Percentiles rank a stretch among this genome's conserved stretches.
These are phyloP conservation scores for Drosophila sproati DNA, from an alignment of 1,140 invertebrate genomes.

Conservation along the genomic window DNA sequence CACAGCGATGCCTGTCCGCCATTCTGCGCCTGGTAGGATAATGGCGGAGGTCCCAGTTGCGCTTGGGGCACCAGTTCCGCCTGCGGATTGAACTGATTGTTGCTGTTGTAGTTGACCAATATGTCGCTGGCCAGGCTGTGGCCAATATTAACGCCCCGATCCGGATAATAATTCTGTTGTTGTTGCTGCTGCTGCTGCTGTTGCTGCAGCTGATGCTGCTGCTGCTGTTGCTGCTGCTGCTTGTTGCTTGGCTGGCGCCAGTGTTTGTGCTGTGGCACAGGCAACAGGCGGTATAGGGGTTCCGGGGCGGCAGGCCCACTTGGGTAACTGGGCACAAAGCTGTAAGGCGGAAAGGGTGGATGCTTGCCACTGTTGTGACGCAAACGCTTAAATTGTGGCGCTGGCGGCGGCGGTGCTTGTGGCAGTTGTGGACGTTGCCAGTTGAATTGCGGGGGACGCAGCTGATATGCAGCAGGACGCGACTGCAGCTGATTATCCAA, in stretches of 20 bases:
- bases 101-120: conserved; percentile 66
- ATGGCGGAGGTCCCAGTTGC: conserved; percentile 62
- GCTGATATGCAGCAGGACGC: conserved; percentile 39
- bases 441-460: conserved; percentile 55
- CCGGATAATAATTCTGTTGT: conserved; percentile 67
- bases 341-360: conserved; percentile 54
- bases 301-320: conserved; percentile 56
- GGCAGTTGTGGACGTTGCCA: conserved; percentile 46
- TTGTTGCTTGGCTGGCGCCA: conserved; percentile 54
- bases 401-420: conserved; percentile 19
- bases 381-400: conserved; percentile 51
- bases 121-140: conserved; percentile 69
- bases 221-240: conserved; percentile 68
- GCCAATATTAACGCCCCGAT: conserved; percentile 57
- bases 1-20: conserved; percentile 47
- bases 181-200: conserved; percentile 83
- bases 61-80: conserved; percentile 86
- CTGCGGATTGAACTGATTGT: conserved; percentile 87
- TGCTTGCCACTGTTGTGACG: conserved; percentile 47
- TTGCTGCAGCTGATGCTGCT: conserved; percentile 67
- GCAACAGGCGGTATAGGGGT: conserved; percentile 66
- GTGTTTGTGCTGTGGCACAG: conserved; percentile 72
- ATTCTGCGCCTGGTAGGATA: conserved; percentile 78
- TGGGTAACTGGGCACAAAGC: conserved; percentile 61
- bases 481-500: conserved; percentile 59